phyloP scores from a whole-genome alignment of 2,888 invertebrate species.

The Mystacides longicornis region DNA sequence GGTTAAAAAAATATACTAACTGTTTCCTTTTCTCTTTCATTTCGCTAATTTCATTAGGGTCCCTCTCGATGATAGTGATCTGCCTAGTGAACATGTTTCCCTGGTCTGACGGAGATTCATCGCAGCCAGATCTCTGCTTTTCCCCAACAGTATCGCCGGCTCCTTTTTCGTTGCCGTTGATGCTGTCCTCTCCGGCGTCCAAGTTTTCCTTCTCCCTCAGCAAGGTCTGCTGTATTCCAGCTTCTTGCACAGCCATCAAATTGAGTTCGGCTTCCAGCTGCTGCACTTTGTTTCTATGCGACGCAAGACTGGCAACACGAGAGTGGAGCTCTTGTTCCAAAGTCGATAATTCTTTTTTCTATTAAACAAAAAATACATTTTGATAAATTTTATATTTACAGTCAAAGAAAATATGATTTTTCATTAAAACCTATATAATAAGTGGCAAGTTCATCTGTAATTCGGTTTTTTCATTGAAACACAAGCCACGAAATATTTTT shows the following conservation, averaged over 20 bases:
- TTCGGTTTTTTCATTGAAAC: too few species aligned
- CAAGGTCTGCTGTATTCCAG: conserved; percentile 41
- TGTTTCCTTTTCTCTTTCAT: conserved; percentile 22
- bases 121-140: background rate
- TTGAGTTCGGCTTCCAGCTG: conserved; percentile 62
- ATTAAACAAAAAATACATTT: too few species aligned
- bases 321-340: conserved; percentile 61
- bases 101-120: background rate
- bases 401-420: too few species aligned
- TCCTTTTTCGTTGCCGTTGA: background rate
- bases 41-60: conserved; percentile 19
- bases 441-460: too few species aligned
- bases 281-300: conserved; percentile 59
- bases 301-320: conserved; percentile 54
- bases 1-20: too few species aligned
- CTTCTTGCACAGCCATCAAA: conserved; percentile 57
- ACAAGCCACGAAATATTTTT: too few species aligned
- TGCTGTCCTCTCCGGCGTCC: conserved; percentile 9
- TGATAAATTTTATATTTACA: too few species aligned
- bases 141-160: background rate
- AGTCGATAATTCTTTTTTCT: conserved; percentile 67
- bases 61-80: conserved; percentile 17
- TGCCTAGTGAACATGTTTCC: conserved; percentile 8
- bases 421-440: too few species aligned
- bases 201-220: conserved; percentile 18